phyloP scores from a whole-genome alignment of 2,113 vertebrate genomes.

The Seriola rivoliana region DNA sequence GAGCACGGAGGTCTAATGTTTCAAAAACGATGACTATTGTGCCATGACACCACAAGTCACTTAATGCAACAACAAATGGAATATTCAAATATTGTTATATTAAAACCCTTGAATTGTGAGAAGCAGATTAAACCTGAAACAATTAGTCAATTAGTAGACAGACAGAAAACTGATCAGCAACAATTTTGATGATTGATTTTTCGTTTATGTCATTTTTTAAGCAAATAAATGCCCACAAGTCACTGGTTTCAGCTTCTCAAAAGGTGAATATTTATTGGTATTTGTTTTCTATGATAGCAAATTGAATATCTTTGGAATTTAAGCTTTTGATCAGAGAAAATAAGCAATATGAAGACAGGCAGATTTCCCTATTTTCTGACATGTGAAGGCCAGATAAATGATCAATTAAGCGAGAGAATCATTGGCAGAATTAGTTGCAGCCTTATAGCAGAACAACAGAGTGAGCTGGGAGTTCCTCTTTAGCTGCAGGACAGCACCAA shows the following conservation, averaged over 20 bases:
- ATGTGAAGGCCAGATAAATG: no score
- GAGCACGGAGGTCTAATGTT: slow-evolving; percentile 11
- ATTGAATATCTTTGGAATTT: neutral
- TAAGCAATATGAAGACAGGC: no score
- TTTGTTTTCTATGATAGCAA: neutral
- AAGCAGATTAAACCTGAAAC: no score
- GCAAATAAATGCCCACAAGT: neutral
- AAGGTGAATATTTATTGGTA: neutral
- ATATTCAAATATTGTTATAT: neutral
- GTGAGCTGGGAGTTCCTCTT: neutral
- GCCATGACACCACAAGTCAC: neutral
- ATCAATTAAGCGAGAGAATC: no score
- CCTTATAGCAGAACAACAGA: neutral
- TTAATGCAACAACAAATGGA: neutral
- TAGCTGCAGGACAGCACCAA: neutral
- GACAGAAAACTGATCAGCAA: neutral
- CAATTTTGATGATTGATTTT: neutral
- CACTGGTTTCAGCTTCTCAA: neutral
- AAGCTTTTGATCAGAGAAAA: neutral
- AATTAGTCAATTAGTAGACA: neutral
- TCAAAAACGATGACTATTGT: neutral
- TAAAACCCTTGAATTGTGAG: neutral
- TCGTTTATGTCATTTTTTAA: no score
- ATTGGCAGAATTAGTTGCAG: no score
- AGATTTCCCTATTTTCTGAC: no score